Evolutionary conservation across 2,113 vertebrate genomes (phyloP).

Genomic region (Apus apus): DNA sequence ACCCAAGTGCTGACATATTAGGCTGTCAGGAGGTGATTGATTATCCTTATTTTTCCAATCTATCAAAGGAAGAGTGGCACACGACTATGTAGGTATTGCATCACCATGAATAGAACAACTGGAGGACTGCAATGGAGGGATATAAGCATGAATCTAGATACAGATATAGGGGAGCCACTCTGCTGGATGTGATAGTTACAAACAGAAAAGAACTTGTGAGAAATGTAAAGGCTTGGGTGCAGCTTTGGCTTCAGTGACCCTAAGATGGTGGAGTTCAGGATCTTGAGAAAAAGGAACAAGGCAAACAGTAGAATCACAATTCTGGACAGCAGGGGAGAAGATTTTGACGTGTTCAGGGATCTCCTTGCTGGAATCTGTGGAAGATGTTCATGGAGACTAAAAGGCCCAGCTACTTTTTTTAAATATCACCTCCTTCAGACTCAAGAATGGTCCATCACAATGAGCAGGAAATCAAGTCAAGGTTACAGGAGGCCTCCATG

Average conservation of each 20-base stretch:
- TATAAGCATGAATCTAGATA: background rate
- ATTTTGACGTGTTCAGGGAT: background rate
- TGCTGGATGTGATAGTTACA: background rate
- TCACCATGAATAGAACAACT: no score
- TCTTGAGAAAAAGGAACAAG: background rate
- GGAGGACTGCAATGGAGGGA: background rate
- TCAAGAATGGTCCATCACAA: background rate
- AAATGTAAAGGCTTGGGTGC: background rate
- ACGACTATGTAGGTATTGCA: no score
- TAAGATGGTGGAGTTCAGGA: background rate
- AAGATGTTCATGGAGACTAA: background rate
- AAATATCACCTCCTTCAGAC: background rate
- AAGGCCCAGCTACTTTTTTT: background rate
- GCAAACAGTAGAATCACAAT: background rate
- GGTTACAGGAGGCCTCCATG: background rate
- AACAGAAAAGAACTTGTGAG: background rate
- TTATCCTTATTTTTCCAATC: no score
- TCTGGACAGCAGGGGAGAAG: background rate
- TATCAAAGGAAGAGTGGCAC: no score
- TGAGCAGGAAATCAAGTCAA: background rate
- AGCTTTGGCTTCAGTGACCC: background rate
- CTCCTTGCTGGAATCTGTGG: background rate
- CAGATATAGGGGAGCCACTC: background rate
- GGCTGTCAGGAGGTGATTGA: no score
- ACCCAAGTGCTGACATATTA: no score